phyloP scores from a whole-genome alignment of 2,888 invertebrate species.

The Dolomedes plantarius region DNA sequence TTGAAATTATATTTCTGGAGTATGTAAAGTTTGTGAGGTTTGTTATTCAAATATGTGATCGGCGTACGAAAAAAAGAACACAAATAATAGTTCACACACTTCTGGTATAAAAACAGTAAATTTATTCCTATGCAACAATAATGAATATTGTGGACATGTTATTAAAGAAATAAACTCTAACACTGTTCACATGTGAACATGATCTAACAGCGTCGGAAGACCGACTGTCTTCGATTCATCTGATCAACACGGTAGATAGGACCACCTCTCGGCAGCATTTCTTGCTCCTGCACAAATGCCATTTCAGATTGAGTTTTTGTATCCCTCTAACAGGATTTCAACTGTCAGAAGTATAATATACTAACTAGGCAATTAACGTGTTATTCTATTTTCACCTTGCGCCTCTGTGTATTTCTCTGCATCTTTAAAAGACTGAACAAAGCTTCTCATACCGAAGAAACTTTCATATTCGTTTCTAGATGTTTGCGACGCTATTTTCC shows the following conservation, averaged over 20 bases:
- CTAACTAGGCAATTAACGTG: too few species aligned
- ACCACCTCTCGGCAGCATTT: conserved; percentile 15
- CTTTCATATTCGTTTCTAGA: too few species aligned
- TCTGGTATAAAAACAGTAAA: conserved; percentile 68
- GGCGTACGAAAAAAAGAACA: neutral
- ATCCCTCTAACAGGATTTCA: too few species aligned
- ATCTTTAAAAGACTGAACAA: too few species aligned
- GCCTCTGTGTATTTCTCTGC: too few species aligned
- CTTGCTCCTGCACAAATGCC: neutral
- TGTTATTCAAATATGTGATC: too few species aligned
- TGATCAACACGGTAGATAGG: conserved; percentile 37
- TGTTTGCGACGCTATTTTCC: too few species aligned
- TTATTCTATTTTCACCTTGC: too few species aligned
- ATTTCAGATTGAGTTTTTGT: neutral
- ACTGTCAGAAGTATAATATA: too few species aligned
- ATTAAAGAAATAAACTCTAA: conserved; percentile 71
- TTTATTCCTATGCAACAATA: conserved; percentile 70
- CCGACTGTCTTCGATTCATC: conserved; percentile 50
- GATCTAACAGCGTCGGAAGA: conserved; percentile 61
- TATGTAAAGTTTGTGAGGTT: too few species aligned
- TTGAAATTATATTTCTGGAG: too few species aligned
- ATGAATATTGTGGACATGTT: conserved; percentile 68
- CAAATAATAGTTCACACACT: neutral
- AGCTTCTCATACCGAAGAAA: too few species aligned
- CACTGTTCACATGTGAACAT: conserved; percentile 67